Conservation (phyloP, 1,140 invertebrate genomes). For the Patella vulgata region DNA sequence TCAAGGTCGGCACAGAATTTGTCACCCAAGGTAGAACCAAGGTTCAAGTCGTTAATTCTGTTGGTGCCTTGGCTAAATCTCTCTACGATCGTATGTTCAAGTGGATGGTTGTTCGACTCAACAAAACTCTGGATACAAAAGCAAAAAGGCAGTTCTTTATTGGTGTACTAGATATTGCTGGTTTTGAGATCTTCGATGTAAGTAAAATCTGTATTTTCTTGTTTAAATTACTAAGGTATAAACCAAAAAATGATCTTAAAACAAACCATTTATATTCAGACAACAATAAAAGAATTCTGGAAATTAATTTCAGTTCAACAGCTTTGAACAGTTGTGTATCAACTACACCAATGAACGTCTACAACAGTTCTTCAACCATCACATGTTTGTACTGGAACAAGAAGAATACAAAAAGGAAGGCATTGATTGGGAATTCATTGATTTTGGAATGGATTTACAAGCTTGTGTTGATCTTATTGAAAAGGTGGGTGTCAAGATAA, state of each 20-base stretch:
- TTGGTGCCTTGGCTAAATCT: slow-evolving; percentile 96
- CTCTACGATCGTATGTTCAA: slow-evolving; percentile 97
- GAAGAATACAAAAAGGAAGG: slow-evolving; percentile 99
- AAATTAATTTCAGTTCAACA: slow-evolving; percentile 82
- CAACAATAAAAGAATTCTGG: no score
- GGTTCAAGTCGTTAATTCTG: slow-evolving; percentile 90
- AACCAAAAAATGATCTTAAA: no score
- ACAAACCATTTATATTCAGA: no score
- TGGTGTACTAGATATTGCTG: slow-evolving; percentile 99
- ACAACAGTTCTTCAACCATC: slow-evolving; percentile 99
- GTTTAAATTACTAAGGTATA: no score
- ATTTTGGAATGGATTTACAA: slow-evolving; percentile 99
- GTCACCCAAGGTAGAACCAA: slow-evolving; percentile 98
- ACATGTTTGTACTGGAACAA: slow-evolving; percentile 99
- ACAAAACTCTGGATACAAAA: slow-evolving; percentile 97
- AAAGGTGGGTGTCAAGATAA: slow-evolving; percentile 81
- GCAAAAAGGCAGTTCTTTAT: slow-evolving; percentile 98
- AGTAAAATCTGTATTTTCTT: slow-evolving; percentile 67
- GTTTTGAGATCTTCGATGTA: slow-evolving; percentile 99
- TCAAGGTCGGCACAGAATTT: slow-evolving; percentile 86
- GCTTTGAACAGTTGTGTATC: slow-evolving; percentile 99
- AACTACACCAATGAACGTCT: slow-evolving; percentile 99
- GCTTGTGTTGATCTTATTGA: slow-evolving; percentile 99
- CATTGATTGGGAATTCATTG: slow-evolving; percentile 99
- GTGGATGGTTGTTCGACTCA: slow-evolving; percentile 97